Evolutionary conservation across 2,113 vertebrate genomes (phyloP), one percentile per base, ranked within the genome.

Genomic region (Mesocricetus auratus): DNA sequence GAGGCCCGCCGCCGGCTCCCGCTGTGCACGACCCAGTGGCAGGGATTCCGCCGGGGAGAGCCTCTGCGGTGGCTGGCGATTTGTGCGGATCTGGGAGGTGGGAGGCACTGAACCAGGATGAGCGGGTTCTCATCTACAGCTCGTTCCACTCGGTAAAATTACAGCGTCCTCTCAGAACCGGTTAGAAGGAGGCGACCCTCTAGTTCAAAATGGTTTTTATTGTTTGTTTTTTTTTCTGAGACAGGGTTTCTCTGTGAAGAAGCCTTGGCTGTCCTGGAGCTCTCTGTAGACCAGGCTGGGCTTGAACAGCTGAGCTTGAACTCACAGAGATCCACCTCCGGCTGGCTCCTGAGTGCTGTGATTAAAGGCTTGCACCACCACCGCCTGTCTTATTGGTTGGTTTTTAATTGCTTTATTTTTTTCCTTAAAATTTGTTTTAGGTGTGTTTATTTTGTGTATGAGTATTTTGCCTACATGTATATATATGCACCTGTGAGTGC

Each of bases 61-160:
- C 1, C 58, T 6, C n/a, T 5, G 26, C 24, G 8, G 81, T 11
- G 1, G 3, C 36, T 3, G n/a, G 79, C 0, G 22, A 9, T 42
- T 2, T 0, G 81, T 29, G 24, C 22, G 33, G 2, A 42, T 42
- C 9, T 86, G 42, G 42, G 10, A 86, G 7, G 1, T 85, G 39
- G 56, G n/a, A 33, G 39, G 56, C 13, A 33, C 53, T 82, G 36
- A 58, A 62, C n/a, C 81, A 53, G 95, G 83, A 21, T 16, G 7
- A 42, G n/a, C 1, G 39, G 16, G 17, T 39, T 45, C 21, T 22
- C n/a, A 33, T 0, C 21, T 42, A 64, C 82, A 33, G 39, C 39
- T 33, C 62, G 16, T 66, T 66, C 60, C 82, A 31, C 39, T 31
- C 5, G 1, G 26, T 64, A 31, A 64, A 64, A 85, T 64, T 45